Evolutionary conservation across 2,888 invertebrate genomes (phyloP).

Genomic region (Drosophila eohydei): DNA sequence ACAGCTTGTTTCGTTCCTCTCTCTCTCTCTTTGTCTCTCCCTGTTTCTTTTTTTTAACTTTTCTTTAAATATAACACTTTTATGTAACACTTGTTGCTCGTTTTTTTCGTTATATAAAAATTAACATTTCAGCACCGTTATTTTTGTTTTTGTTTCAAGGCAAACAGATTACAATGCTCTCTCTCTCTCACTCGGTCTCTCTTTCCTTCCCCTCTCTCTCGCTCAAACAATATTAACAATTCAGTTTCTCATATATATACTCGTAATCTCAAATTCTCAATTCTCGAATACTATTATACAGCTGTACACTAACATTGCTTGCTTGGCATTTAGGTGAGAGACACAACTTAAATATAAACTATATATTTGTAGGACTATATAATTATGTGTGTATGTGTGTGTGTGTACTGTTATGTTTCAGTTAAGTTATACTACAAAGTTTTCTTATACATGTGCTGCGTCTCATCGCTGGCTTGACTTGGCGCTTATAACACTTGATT

Average conservation of each 20-base stretch:
- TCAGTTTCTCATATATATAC: constrained; percentile 19
- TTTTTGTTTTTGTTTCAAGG: constrained; percentile 73
- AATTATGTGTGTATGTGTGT: constrained; percentile 7
- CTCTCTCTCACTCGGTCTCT: constrained; percentile 10
- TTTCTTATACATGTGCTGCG: constrained; percentile 16
- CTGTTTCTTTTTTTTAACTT: not conserved
- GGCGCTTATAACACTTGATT: constrained; percentile 18
- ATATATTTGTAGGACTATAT: constrained; percentile 27
- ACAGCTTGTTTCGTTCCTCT: constrained; percentile 47
- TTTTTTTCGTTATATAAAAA: constrained; percentile 60
- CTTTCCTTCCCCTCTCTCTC: constrained; percentile 5
- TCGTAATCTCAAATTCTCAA: constrained; percentile 31
- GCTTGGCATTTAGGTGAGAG: constrained; percentile 45
- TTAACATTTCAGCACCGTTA: constrained; percentile 85
- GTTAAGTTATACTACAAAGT: constrained; percentile 8
- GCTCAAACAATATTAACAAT: constrained; percentile 41
- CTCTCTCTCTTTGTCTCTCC: not conserved
- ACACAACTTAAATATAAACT: constrained; percentile 39
- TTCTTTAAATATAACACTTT: constrained; percentile 60
- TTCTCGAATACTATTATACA: constrained; percentile 45
- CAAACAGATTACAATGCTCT: constrained; percentile 78
- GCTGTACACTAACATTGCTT: constrained; percentile 55
- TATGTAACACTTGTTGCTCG: constrained; percentile 64
- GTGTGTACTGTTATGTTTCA: constrained; percentile 16
- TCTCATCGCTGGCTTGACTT: constrained; percentile 7